Evolutionary conservation across 35 echinoderm and acorn worm genomes (phyloP), one percentile per base, ranked within the genome.

Genomic region (Heliocidaris erythrogramma): DNA sequence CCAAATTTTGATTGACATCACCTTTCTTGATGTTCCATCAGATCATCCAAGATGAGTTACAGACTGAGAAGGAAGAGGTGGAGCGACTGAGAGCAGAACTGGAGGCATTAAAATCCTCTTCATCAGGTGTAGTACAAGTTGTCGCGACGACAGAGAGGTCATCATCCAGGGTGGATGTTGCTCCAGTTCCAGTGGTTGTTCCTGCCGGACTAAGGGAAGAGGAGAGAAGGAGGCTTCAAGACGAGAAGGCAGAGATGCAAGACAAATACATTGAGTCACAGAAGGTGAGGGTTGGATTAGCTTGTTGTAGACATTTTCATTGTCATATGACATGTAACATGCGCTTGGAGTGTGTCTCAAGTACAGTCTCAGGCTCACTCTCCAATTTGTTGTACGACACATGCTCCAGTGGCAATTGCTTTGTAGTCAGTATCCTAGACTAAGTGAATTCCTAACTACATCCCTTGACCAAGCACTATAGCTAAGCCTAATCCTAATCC

Each of bases 191-290:
- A 24, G 94, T 88, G 16, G 30, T 96, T 5, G 30, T 94, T 0
- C 32, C 48, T 16, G 85, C 47, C 12, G 95, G 95, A 35, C 92
- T 97, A 7, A 94, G 91, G 2, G 84, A 95, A 5, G 95, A 94
- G 78, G 97, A 98, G 86, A 96, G 90, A 48, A 85, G 92, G 56
- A 78, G 95, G 31, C 59, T 95, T 13, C 91, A 94, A 12, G 95
- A 95, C 13, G 95, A 97, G 35, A 98, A 52, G 88, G 95, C 85
- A 12, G 30, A 96, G 53, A 96, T 97, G 95, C 95, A 98, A 85
- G 96, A 98, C 49, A 95, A 98, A 86, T 95, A 94, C 94, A 97
- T 98, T 32, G 60, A 97, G 2, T 94, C 97, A 27, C 95, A 98
- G 69, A 98, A 98, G 96, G 97, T 98, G 90, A 86, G 87, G 2